These are phyloP conservation scores for Gadus macrocephalus DNA, from an alignment of 2,113 vertebrate genomes.

Conservation along the genomic window DNA sequence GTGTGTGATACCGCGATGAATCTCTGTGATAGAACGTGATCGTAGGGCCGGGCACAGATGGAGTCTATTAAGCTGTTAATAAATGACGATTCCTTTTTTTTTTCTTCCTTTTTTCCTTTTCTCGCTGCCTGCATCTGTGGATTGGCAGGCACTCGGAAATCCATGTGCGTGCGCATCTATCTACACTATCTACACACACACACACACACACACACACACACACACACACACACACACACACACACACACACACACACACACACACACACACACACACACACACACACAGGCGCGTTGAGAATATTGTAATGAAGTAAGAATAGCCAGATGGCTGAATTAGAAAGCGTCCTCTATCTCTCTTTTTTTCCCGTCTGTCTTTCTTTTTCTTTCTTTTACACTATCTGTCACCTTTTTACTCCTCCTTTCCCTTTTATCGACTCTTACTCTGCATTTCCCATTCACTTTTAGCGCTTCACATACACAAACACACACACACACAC, in stretches of 20 bases:
- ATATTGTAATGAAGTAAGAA: constrained; percentile 83
- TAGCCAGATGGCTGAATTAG: constrained; percentile 86
- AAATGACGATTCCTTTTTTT: constrained; percentile 78
- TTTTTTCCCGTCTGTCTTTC: constrained; percentile 7
- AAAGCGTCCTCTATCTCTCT: constrained; percentile 54
- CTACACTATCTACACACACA: background rate
- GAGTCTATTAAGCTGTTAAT: constrained; percentile 88
- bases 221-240: background rate
- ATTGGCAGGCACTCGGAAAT: constrained; percentile 81
- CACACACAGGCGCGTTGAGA: constrained; percentile 28
- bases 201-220: background rate
- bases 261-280: background rate
- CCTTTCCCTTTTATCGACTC: constrained; percentile 7
- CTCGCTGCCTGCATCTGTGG: constrained; percentile 82
- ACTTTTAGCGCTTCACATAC: background rate
- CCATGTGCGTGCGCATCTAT: constrained; percentile 28
- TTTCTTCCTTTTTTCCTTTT: constrained; percentile 45
- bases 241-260: constrained; percentile 51
- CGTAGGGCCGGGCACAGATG: constrained; percentile 81
- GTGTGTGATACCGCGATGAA: constrained; percentile 74
- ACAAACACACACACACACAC: no score
- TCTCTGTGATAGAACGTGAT: constrained; percentile 78
- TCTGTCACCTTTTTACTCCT: constrained; percentile 10
- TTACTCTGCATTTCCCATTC: background rate
- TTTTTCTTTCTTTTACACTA: background rate